phyloP scores from a whole-genome alignment of 2,888 invertebrate genomes.

The Xestia ashworthii region DNA sequence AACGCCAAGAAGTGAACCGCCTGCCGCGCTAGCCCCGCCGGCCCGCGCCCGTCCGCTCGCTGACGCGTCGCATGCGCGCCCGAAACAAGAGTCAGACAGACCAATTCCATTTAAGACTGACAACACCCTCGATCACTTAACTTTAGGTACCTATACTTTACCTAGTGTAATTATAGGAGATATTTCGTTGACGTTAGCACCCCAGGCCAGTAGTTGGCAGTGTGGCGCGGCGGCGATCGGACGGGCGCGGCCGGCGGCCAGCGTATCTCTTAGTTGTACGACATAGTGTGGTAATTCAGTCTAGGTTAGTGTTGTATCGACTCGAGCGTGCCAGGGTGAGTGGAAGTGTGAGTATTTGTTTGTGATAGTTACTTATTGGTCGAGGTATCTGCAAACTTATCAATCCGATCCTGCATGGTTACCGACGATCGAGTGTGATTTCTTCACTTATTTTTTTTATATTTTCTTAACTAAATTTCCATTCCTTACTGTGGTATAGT shows the following conservation, averaged over 20 bases:
- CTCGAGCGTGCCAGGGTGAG: conserved; percentile 74
- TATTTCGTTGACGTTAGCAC: conserved; percentile 53
- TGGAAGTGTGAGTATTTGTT: conserved; percentile 76
- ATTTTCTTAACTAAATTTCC: conserved; percentile 85
- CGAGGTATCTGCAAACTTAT: conserved; percentile 75
- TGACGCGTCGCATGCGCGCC: conserved; percentile 46
- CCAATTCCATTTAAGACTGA: conserved; percentile 69
- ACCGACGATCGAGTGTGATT: conserved; percentile 81
- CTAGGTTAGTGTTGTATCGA: conserved; percentile 87
- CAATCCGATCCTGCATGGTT: conserved; percentile 71
- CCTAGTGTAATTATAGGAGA: conserved; percentile 58
- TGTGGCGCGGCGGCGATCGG: conserved; percentile 50
- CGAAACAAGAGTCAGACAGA: conserved; percentile 58
- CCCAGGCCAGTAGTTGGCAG: conserved; percentile 53
- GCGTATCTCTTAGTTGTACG: conserved; percentile 77
- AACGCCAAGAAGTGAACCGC: conserved; percentile 90
- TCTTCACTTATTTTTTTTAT: conserved; percentile 77
- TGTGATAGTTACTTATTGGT: conserved; percentile 76
- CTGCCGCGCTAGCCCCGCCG: conserved; percentile 63
- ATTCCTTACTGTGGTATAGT: conserved; percentile 90
- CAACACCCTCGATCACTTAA: conserved; percentile 60
- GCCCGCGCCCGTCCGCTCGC: conserved; percentile 52
- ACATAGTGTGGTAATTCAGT: conserved; percentile 84
- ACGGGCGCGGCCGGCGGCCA: conserved; percentile 60
- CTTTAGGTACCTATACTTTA: conserved; percentile 57